phyloP scores from a whole-genome alignment of 2,113 vertebrate genomes.

The Epinephelus cyanopodus region DNA sequence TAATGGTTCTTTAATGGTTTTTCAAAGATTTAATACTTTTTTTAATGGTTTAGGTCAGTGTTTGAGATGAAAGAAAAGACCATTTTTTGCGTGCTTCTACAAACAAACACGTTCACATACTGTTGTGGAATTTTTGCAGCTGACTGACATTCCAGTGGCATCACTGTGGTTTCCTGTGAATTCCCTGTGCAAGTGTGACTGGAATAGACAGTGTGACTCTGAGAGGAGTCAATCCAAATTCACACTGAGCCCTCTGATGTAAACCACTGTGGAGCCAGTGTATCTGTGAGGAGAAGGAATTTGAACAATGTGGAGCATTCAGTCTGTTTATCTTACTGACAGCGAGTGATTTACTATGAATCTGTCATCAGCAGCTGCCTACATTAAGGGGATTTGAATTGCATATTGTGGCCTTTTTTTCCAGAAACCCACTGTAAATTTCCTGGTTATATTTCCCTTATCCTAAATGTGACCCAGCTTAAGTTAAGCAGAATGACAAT shows the following conservation, averaged over 20 bases:
- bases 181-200: background rate
- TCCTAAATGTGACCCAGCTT: no score
- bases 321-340: slow-evolving; percentile 25
- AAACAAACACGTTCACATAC: background rate
- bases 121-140: background rate
- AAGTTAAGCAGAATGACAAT: no score
- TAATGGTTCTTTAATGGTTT: background rate
- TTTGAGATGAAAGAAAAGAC: background rate
- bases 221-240: no score
- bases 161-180: slow-evolving; percentile 12
- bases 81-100: background rate
- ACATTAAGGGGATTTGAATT: background rate
- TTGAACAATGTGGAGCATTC: slow-evolving; percentile 15
- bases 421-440: background rate
- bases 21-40: background rate
- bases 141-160: background rate
- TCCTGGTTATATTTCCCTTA: background rate
- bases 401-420: background rate
- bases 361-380: background rate
- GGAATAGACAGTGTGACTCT: background rate
- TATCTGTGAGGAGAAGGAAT: slow-evolving; percentile 30
- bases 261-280: background rate
- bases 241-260: slow-evolving; percentile 6
- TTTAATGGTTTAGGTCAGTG: background rate
- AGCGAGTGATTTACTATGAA: background rate